phyloP scores from a whole-genome alignment of 2,113 vertebrate genomes.

The Ammospiza nelsoni region DNA sequence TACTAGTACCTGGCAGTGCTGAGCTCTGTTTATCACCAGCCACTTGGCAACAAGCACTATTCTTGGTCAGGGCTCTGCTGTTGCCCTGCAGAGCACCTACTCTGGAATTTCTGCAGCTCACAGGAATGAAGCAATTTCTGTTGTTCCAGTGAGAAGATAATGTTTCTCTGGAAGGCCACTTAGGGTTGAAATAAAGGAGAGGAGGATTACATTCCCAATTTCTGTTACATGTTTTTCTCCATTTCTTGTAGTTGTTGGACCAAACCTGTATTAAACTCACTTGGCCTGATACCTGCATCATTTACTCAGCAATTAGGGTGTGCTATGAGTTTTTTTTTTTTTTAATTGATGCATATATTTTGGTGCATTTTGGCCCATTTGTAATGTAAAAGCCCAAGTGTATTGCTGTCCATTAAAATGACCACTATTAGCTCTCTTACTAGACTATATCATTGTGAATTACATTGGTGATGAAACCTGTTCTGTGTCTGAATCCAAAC shows the following conservation, averaged over 20 bases:
- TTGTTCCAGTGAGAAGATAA: neutral
- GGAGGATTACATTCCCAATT: neutral
- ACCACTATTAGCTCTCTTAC: neutral
- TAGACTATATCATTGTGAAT: neutral
- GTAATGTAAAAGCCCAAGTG: neutral
- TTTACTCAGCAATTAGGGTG: neutral
- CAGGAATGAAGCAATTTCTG: neutral
- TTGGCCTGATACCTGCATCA: neutral
- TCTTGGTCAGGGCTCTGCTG: neutral
- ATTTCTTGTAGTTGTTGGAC: neutral
- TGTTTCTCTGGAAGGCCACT: neutral
- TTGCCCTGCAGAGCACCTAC: neutral
- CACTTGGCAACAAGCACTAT: neutral
- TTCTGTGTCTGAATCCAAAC: neutral
- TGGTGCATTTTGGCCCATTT: neutral
- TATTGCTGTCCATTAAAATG: neutral
- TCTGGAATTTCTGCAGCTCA: neutral
- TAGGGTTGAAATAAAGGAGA: neutral
- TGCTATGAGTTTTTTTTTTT: neutral
- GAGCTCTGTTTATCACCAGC: conserved; percentile 11
- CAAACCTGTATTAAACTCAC: neutral
- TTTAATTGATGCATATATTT: neutral
- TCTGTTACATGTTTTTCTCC: neutral
- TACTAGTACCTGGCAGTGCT: neutral
- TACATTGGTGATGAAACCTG: neutral